Evolutionary conservation across 2,888 invertebrate species (phyloP).

Genomic region (Ptychoptera albimana): DNA sequence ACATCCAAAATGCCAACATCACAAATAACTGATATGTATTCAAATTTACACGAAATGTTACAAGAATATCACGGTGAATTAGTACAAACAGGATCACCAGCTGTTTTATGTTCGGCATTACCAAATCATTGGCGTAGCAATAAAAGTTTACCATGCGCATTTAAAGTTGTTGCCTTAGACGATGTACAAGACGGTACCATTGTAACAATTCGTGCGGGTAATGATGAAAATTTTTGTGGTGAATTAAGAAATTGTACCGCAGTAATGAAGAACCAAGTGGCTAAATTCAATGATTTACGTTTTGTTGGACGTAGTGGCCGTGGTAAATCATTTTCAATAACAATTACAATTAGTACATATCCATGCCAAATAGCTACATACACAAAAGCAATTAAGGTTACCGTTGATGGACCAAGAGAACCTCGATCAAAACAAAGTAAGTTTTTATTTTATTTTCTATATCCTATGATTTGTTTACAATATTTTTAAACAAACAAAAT

Average conservation of each 20-base stretch:
- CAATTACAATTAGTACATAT: conserved; percentile 77
- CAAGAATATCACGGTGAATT: conserved; percentile 86
- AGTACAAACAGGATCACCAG: conserved; percentile 88
- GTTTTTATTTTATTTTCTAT: conserved; percentile 27
- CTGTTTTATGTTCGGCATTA: conserved; percentile 83
- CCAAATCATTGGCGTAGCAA: conserved; percentile 96
- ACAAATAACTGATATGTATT: conserved; percentile 57
- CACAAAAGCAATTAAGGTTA: conserved; percentile 95
- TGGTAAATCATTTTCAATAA: conserved; percentile 90
- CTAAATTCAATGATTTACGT: conserved; percentile 95
- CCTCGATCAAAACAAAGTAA: conserved; percentile 94
- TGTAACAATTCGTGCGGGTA: conserved; percentile 88
- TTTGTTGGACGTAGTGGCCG: conserved; percentile 95
- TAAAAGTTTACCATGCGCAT: conserved; percentile 90
- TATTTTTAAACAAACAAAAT: no score
- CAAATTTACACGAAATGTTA: conserved; percentile 59
- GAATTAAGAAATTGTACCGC: conserved; percentile 88
- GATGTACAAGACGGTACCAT: conserved; percentile 89
- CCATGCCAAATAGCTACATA: conserved; percentile 81
- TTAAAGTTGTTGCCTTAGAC: conserved; percentile 87
- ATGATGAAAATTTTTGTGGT: conserved; percentile 94
- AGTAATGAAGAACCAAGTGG: conserved; percentile 94
- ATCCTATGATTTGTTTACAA: not conserved
- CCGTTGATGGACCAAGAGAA: conserved; percentile 97
- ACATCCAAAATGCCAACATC: conserved; percentile 29